Base-by-base conservation (phyloP, 1,140 invertebrate genomes). In the Ditylenchus dipsaci region DNA sequence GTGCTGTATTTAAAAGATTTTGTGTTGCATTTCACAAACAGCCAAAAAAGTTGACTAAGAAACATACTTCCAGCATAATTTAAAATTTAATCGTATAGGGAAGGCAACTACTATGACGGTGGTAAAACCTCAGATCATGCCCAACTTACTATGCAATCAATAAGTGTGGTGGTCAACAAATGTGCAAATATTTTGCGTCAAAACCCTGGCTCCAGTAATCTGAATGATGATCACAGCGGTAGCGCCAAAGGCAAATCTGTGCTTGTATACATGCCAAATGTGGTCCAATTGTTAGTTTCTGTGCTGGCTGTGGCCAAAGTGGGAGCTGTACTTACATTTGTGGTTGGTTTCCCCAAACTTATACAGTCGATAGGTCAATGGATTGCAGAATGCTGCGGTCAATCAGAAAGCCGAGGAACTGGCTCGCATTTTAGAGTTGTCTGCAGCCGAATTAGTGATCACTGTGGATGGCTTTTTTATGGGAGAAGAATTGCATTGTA, bases 321-420 rank as follows among this genome's bases (percentile, higher is more conserved):
- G 26, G 65, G 65, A 21, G 65, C 65, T 59, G 65, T 67, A 38
- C 53, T 67, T 11, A 61, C 65, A n/a, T 61, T 67, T 56, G 45
- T 67, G 27, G 65, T 61, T 65, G 30, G 58, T 17, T 15, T 42
- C 7, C n/a, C 33, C 47, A 3, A 15, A 21, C 30, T 30, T 61
- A 1, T 30, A 29, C 30, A 11, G 19, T 61, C 30, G 9, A n/a
- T 33, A 7, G 8, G 23, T 3, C n/a, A 1, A 13, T 42, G n/a
- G 63, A 15, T 65, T 15, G 26, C 63, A 56, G n/a, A 42, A 67
- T 30, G 47, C 45, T 17, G 56, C 65, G 23, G 53, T 53, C 23
- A 59, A 63, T 38, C 21, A 23, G 42, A 9, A 49, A 15, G 26
- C 65, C n/a, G 65, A 59, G 53, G 26, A 59, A 38, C 38, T 67